Evolutionary conservation across 2,797 vertebrate genomes (phyloP), one percentile per base, ranked within the genome.

Genomic region (Chaetodon trifasciatus): DNA sequence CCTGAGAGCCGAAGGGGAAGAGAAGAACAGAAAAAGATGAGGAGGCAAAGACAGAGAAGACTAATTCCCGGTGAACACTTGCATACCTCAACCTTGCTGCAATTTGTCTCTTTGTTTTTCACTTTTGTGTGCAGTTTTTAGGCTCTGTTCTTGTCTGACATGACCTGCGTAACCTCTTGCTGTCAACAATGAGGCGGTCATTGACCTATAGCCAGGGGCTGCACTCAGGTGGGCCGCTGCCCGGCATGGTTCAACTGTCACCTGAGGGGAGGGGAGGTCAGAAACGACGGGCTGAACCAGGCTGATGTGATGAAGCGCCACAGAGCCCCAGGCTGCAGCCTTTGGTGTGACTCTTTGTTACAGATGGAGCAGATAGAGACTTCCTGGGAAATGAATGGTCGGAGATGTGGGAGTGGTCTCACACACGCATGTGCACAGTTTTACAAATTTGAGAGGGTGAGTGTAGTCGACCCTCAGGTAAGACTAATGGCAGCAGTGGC

Each of bases 311-410:
- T 53, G 47, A 79, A 19, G 70, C 3, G 13, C 16, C 32, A 12
- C 46, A 62, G 10, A 35, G 28, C 60, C 73, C 8, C 64, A 5
- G 70, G 78, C 74, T 39, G 72, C 63, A 58, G 69, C 40, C 53
- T 83, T 71, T 85, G 67, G 70, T 76, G 64, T 68, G 61, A 39
- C 56, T 80, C 70, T 80, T 83, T 84, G 81, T 86, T 56, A 19
- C 83, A 82, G 79, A 88, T 84, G 58, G 61, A 40, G 52, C 42
- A 72, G 85, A 91, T 71, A 79, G 70, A 42, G 70, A 81, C 78
- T 79, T 89, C 79, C 85, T 87, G 84, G 73, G 82, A 90, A 88
- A 80, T 49, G n/a, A 42, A 71, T 47, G 44, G 23, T 67, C 76
- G 17, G 63, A 79, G 52, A 52, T 52, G 60, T 39, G 62, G 75